These are phyloP conservation scores for Turritopsis dohrnii DNA, from an alignment of 30 jellyfish, hydroid and myxozoan species.

Conservation along the genomic window DNA sequence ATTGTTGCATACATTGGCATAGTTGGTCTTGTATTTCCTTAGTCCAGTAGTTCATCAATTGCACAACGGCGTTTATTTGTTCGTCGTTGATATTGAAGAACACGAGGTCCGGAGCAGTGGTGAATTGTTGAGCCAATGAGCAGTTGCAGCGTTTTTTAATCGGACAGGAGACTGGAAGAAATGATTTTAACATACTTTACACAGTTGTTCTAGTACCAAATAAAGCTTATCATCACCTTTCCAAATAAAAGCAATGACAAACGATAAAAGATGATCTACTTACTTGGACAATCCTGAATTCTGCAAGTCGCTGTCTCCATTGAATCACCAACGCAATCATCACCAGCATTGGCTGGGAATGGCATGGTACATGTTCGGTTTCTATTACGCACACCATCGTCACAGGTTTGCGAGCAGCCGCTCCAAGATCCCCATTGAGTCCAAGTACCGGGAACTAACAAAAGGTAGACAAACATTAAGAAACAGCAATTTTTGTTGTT, in stretches of 20 bases:
- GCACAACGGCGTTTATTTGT: not conserved
- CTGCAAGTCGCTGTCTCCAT: not conserved
- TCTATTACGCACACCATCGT: conserved; percentile 8
- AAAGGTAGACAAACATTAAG: too few relatives aligned
- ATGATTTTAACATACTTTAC: too few relatives aligned
- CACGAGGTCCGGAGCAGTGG: not conserved
- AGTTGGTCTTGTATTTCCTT: not conserved
- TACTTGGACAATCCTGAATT: conserved; percentile 25
- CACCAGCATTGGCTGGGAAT: conserved; percentile 22
- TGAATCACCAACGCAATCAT: conserved; percentile 7
- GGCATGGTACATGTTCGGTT: conserved; percentile 24
- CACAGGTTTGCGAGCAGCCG: conserved; percentile 12
- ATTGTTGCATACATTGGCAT: not conserved
- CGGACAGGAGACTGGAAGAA: not conserved
- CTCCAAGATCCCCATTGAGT: conserved; percentile 25
- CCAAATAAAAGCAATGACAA: too few relatives aligned
- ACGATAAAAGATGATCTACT: too few relatives aligned
- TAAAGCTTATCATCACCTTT: too few relatives aligned
- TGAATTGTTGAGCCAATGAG: not conserved
- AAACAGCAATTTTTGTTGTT: not conserved
- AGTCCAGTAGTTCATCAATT: conserved; percentile 11
- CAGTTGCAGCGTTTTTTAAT: conserved; percentile 3
- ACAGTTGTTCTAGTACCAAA: too few relatives aligned
- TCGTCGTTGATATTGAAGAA: not conserved
- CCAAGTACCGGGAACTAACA: conserved; percentile 27